Conservation (phyloP, 1,140 invertebrate genomes). For the Luehdorfia chinensis region DNA sequence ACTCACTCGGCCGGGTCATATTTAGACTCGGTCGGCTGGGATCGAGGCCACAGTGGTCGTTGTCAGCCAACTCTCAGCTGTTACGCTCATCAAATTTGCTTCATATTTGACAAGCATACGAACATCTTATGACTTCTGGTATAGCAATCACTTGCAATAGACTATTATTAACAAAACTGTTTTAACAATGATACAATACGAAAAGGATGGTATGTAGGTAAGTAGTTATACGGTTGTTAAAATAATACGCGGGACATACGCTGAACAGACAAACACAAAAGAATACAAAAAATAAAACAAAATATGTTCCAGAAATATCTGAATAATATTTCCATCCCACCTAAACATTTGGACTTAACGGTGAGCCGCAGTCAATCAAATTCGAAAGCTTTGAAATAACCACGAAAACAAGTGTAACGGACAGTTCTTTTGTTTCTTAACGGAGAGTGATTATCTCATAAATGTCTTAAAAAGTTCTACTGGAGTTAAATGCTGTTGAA, state of each 20-base stretch:
- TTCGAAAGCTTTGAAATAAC: constrained; percentile 29
- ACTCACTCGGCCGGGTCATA: constrained; percentile 32
- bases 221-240: not conserved
- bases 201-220: no score
- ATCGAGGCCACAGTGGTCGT: constrained; percentile 24
- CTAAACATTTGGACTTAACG: constrained; percentile 24
- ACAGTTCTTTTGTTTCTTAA: constrained; percentile 25
- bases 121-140: constrained; percentile 29
- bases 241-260: no score
- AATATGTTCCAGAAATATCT: constrained; percentile 27
- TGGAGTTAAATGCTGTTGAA: no score
- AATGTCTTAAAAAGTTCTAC: no score
- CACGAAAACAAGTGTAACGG: constrained; percentile 30
- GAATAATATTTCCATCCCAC: constrained; percentile 34
- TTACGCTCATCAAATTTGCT: constrained; percentile 45
- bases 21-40: constrained; percentile 12
- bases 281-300: constrained; percentile 6
- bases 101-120: constrained; percentile 27
- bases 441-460: no score
- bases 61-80: constrained; percentile 57
- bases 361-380: constrained; percentile 24
- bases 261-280: not conserved
- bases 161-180: no score
- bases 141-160: no score
- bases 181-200: constrained; percentile 1